Base-by-base conservation (phyloP, 2,797 vertebrate species). In the Phylloscopus collybita region DNA sequence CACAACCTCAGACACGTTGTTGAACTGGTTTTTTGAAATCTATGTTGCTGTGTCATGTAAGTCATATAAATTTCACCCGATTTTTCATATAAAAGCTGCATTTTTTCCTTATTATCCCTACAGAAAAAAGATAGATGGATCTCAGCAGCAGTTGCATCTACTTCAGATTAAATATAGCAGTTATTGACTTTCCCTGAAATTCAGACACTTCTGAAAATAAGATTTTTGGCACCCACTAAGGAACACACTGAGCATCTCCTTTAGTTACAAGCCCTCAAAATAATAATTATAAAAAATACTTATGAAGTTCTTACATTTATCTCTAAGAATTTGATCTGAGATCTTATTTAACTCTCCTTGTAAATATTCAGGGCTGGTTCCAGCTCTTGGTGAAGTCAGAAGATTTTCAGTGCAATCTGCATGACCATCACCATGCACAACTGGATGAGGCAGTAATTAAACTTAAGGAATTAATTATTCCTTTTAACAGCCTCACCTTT, bases 231-330 rank as follows among this genome's bases (percentile, higher is more conserved):
- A 97, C 73, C 27, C 80, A 27, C 54, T 51, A 51, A 69, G 82
- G 94, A 95, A 95, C 93, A 96, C 80, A 86, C 76, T 72, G 90
- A 94, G 62, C 88, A 94, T 92, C 94, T 91, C 89, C 91, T 95
- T 88, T 70, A 80, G 86, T 80, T 95, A 84, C 78, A 49, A 73
- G 76, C n/a, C 80, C 82, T 80, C 76, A 59, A 91, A 94, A 95
- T 80, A 93, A 96, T 92, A 81, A 80, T 34, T 34, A 34, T 34
- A 91, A 93, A 81, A 80, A 91, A 38, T 62, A 56, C 64, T 83
- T 36, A 21, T 2, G 13, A 80, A 89, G n/a, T 82, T 89, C 78
- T 93, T 89, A 60, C 71, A 84, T 38, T 36, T 53, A 50, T 45
- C 90, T 75, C 5, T 73, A 91, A 92, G 90, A 93, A 95, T 87